Percentiles rank a stretch among this genome's conserved stretches.
phyloP scores from a whole-genome alignment of 2,888 invertebrate species.

The Gari tellinella region DNA sequence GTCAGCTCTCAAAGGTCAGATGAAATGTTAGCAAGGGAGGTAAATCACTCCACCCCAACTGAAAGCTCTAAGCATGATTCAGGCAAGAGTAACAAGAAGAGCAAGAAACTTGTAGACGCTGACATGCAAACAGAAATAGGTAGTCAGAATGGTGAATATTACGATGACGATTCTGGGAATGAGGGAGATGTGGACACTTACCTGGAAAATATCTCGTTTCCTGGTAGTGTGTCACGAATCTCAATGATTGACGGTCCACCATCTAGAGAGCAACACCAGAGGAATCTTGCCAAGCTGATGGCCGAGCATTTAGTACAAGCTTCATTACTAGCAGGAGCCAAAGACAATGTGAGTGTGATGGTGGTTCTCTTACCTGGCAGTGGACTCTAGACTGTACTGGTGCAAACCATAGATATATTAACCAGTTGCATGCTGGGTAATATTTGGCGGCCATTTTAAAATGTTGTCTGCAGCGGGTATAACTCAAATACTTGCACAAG shows the following conservation, averaged over 20 bases:
- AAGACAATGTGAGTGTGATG: slow-evolving; percentile 81
- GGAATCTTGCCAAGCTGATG: slow-evolving; percentile 77
- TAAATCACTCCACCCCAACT: slow-evolving; percentile 46
- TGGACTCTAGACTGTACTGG: slow-evolving; percentile 62
- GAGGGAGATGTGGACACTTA: slow-evolving; percentile 73
- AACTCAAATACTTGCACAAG: no score
- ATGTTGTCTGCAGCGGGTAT: no score
- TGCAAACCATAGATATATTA: not conserved
- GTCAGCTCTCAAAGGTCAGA: no score
- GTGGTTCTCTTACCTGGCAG: slow-evolving; percentile 80
- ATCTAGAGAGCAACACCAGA: slow-evolving; percentile 68
- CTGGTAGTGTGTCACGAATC: slow-evolving; percentile 62
- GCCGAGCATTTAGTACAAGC: slow-evolving; percentile 81
- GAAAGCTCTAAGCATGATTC: slow-evolving; percentile 26
- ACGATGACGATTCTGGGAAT: slow-evolving; percentile 66
- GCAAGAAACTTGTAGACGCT: slow-evolving; percentile 45
- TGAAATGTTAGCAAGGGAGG: slow-evolving; percentile 4
- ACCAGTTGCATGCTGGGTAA: no score
- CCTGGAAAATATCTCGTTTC: slow-evolving; percentile 67
- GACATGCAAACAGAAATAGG: slow-evolving; percentile 71
- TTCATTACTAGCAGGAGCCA: slow-evolving; percentile 81
- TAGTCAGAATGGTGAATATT: slow-evolving; percentile 59
- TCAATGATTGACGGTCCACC: slow-evolving; percentile 60
- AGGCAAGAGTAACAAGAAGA: slow-evolving; percentile 6
- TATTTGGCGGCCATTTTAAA: no score